Evolutionary conservation across 1,140 invertebrate genomes (phyloP).

Genomic region (Cydia fagiglandana): DNA sequence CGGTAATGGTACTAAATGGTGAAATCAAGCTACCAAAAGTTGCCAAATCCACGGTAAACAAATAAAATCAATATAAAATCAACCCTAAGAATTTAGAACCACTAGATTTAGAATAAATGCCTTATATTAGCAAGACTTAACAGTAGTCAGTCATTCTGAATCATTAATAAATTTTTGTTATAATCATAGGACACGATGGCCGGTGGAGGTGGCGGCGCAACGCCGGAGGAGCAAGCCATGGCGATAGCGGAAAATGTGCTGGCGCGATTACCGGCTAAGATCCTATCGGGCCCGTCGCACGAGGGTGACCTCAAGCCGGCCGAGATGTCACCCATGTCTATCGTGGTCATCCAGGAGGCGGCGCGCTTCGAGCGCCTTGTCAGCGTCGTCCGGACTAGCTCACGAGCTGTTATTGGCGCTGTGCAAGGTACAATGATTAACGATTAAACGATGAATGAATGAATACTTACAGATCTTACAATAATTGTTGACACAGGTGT

Average conservation of each 20-base stretch:
- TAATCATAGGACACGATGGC: slow-evolving; percentile 63
- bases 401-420: slow-evolving; percentile 90
- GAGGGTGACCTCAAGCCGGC: slow-evolving; percentile 87
- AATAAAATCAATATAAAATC: neutral
- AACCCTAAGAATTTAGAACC: neutral
- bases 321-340: slow-evolving; percentile 91
- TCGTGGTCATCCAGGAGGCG: slow-evolving; percentile 96
- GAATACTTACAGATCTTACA: no score
- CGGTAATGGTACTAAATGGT: no score
- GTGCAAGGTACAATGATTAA: slow-evolving; percentile 85
- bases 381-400: slow-evolving; percentile 85
- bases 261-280: slow-evolving; percentile 84
- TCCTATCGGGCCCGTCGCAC: slow-evolving; percentile 84
- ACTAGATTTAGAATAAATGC: neutral
- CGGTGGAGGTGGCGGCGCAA: slow-evolving; percentile 72
- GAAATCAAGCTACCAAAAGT: no score
- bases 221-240: slow-evolving; percentile 85
- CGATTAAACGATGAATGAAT: neutral
- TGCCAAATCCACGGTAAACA: no score
- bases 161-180: neutral
- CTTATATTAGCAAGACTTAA: neutral
- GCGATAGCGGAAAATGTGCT: slow-evolving; percentile 86
- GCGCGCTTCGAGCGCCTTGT: slow-evolving; percentile 92
- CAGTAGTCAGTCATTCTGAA: neutral
- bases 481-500: slow-evolving; percentile 55